These are phyloP conservation scores for Halictus ligatus DNA, from an alignment of 2,888 invertebrate species.

Conservation along the genomic window DNA sequence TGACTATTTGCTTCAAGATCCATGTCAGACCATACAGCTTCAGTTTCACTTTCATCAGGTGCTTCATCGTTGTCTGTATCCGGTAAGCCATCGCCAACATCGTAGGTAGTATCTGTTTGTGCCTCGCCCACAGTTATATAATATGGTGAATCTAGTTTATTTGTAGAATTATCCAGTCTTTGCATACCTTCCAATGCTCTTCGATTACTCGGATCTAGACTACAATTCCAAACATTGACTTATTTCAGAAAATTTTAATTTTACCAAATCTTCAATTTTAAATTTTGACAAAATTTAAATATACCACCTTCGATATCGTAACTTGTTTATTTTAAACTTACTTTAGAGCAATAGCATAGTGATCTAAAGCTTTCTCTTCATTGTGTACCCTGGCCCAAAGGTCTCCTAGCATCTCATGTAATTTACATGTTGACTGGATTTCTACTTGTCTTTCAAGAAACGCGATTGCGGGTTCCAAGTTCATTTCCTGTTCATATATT, in stretches of 20 bases:
- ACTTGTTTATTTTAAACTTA: conserved; percentile 76
- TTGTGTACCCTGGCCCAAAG: conserved; percentile 87
- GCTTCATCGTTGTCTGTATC: conserved; percentile 84
- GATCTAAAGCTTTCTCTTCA: conserved; percentile 89
- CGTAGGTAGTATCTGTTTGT: conserved; percentile 85
- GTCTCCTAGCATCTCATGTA: conserved; percentile 89
- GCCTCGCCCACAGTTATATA: conserved; percentile 86
- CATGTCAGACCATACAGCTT: conserved; percentile 87
- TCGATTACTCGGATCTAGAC: conserved; percentile 88
- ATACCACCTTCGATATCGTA: not conserved
- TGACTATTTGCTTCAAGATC: conserved; percentile 86
- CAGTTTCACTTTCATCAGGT: conserved; percentile 86
- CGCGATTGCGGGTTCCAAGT: conserved; percentile 88
- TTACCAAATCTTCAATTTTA: not conserved
- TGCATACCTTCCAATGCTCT: conserved; percentile 88
- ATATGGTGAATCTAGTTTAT: conserved; percentile 85
- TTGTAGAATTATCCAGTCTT: conserved; percentile 86
- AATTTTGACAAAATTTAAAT: not conserved
- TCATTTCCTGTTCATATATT: conserved; percentile 88
- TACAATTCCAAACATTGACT: conserved; percentile 71
- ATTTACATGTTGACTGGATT: conserved; percentile 86
- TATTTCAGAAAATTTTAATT: conserved; percentile 3
- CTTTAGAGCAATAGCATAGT: conserved; percentile 89
- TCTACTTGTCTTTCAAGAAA: conserved; percentile 89
- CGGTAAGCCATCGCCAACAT: conserved; percentile 83